Conservation (phyloP, 2,888 invertebrate species). For the Drosophila flavopinicola region DNA sequence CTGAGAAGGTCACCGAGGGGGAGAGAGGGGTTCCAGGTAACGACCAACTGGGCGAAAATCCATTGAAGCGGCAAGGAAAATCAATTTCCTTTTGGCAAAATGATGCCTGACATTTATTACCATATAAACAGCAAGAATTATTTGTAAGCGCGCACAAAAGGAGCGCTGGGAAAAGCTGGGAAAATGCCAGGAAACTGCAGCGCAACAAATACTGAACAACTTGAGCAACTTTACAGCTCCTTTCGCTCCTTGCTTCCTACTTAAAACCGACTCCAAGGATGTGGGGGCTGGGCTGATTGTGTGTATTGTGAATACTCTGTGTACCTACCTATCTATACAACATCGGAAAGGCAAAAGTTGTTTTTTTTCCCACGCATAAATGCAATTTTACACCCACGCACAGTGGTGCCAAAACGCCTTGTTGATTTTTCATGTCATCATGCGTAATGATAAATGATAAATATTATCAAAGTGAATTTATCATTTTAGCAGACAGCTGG, state of each 20-base stretch:
- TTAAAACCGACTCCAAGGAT: constrained; percentile 15
- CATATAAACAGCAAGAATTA: constrained; percentile 71
- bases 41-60: constrained; percentile 15
- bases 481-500: constrained; percentile 23
- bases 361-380: constrained; percentile 31
- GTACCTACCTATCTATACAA: constrained; percentile 13
- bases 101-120: constrained; percentile 75
- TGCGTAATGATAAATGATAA: constrained; percentile 31
- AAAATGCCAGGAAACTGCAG: constrained; percentile 59
- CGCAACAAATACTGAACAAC: constrained; percentile 57
- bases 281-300: constrained; percentile 24
- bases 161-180: constrained; percentile 43
- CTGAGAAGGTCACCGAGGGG: not conserved
- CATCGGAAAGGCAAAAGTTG: constrained; percentile 59
- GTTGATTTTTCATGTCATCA: constrained; percentile 10
- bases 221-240: no score
- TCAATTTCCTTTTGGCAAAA: constrained; percentile 69
- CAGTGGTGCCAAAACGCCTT: constrained; percentile 19
- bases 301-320: constrained; percentile 50
- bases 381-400: constrained; percentile 58
- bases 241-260: not conserved
- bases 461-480: constrained; percentile 28
- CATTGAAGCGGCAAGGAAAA: constrained; percentile 66
- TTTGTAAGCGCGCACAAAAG: constrained; percentile 47
- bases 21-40: not conserved